phyloP scores from a whole-genome alignment of 1,140 invertebrate species.

The Trichomalopsis sarcophagae region DNA sequence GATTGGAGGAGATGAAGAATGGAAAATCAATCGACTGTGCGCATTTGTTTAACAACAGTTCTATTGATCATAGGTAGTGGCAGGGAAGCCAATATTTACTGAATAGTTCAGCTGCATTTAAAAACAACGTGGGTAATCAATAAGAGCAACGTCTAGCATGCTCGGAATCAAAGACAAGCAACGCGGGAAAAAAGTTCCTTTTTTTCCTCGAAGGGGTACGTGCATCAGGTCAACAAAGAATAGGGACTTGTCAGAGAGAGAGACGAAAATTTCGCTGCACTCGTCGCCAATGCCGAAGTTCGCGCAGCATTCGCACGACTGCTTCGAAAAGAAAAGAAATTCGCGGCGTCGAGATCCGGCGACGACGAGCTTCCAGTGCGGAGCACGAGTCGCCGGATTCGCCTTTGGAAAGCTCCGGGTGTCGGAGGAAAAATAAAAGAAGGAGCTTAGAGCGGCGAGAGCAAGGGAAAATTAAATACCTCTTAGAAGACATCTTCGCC shows the following conservation, averaged over 20 bases:
- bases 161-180: neutral
- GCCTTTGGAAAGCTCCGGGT: neutral
- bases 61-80: too few relatives aligned
- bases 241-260: neutral
- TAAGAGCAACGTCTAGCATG: neutral
- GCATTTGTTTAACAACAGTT: neutral
- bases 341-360: neutral
- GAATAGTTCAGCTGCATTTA: neutral
- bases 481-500: slow-evolving; percentile 74
- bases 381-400: neutral
- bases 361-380: neutral
- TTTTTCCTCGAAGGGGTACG: neutral
- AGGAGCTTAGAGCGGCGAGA: neutral
- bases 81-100: neutral
- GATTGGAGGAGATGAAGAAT: neutral
- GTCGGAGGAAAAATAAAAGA: neutral
- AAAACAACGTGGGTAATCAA: neutral
- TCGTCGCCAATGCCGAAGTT: neutral
- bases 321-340: neutral
- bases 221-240: slow-evolving; percentile 34
- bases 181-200: neutral
- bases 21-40: neutral
- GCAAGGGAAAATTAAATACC: slow-evolving; percentile 64
- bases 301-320: neutral
- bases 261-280: slow-evolving; percentile 9